Evolutionary conservation across 2,797 vertebrate species (phyloP), one percentile per base, ranked within the genome.

Genomic region (Phrynocephalus guinanensis): DNA sequence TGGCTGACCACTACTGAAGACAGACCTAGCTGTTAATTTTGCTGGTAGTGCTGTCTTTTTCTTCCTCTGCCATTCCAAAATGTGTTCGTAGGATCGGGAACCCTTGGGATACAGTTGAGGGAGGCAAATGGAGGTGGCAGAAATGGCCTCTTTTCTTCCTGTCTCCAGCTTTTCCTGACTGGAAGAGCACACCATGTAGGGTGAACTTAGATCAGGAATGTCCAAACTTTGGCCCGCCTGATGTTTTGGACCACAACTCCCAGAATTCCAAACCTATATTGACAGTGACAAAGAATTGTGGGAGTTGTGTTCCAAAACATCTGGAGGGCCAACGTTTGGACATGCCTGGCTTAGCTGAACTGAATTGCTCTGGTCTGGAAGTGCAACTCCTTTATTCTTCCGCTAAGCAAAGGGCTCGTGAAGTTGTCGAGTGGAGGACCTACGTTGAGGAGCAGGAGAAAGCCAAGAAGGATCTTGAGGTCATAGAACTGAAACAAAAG

Each of bases 351-450:
- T 28, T 28, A 56, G 66, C 10, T 77, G 86, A 48, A 44, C 18
- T 30, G 11, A 76, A 48, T 63, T 38, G 48, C n/a, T 84, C 3
- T n/a, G 60, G 44, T 67, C 28, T 87, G 72, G 87, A 24, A 5
- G 10, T 83, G 82, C 15, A 80, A n/a, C 15, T 92, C 6, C 67
- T 68, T 33, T 88, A 38, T 91, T 86, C 91, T 91, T 79, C 85
- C 89, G 3, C 82, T 63, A 92, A 98, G 98, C 96, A 98, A 95
- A 97, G 97, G 85, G 99, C 99, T 0, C 97, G 95, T 75, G 98
- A 99, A 96, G 98, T 98, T 93, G 92, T 98, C 92, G 95, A 97
- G n/a, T 99, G 98, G 98, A 97, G 99, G 84, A 94, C 26, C 5
- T 96, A 96, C 0, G 85, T 92, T 82, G 97, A 97, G 87, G 96